Percentiles rank a stretch among this genome's conserved stretches.
phyloP scores from a whole-genome alignment of 2,888 invertebrate genomes.

The Strigamia transsilvanica region DNA sequence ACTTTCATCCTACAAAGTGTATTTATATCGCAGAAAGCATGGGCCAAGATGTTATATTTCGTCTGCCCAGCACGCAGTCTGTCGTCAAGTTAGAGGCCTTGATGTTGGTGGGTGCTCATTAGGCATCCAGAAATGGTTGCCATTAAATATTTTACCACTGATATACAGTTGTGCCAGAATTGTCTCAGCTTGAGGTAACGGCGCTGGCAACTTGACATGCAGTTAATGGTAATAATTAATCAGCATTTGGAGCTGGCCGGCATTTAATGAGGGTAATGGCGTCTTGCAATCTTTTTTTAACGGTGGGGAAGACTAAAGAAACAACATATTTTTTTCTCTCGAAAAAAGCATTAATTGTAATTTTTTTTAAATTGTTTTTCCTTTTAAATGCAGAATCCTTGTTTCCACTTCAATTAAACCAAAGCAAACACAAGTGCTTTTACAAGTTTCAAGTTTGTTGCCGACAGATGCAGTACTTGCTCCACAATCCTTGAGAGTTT shows the following conservation, averaged over 20 bases:
- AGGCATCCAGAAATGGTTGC: not conserved
- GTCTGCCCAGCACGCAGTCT: slow-evolving; percentile 24
- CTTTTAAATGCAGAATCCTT: not conserved
- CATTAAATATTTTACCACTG: slow-evolving; percentile 29
- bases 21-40: slow-evolving; percentile 23
- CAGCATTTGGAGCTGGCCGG: not conserved
- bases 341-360: not conserved
- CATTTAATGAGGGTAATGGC: slow-evolving; percentile 1
- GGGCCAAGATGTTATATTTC: slow-evolving; percentile 35
- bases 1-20: slow-evolving; percentile 24
- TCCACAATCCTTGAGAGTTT: slow-evolving; percentile 3
- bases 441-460: slow-evolving; percentile 33
- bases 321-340: too few species aligned
- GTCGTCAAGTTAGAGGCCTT: slow-evolving; percentile 7
- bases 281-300: too few species aligned
- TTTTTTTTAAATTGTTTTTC: not conserved
- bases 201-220: not conserved
- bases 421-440: slow-evolving; percentile 28
- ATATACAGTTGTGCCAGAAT: slow-evolving; percentile 4
- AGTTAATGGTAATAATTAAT: not conserved
- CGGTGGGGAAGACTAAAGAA: too few species aligned
- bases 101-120: slow-evolving; percentile 26
- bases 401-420: slow-evolving; percentile 8
- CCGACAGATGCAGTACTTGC: slow-evolving; percentile 6
- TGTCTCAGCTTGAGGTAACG: slow-evolving; percentile 14